These are phyloP conservation scores for Pherbina coryleti DNA, from an alignment of 2,888 invertebrate genomes.

Conservation along the genomic window DNA sequence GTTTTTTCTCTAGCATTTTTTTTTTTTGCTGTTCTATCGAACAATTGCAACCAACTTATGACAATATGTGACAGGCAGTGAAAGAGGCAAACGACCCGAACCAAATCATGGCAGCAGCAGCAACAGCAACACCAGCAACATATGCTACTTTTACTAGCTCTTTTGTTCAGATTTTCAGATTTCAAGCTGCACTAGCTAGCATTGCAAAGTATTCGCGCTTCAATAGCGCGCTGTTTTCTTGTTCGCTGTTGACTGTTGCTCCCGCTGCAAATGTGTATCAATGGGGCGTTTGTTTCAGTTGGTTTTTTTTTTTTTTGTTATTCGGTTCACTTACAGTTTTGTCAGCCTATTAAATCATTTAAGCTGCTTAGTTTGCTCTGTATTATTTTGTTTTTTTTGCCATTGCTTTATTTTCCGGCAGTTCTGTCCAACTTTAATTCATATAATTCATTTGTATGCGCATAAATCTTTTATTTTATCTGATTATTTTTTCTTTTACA, in stretches of 20 bases:
- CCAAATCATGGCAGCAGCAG: not conserved
- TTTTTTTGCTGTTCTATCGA: not conserved
- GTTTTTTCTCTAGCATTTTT: not conserved
- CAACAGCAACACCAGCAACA: not conserved
- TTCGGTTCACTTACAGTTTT: not conserved
- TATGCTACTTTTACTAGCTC: not conserved
- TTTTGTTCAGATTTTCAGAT: too few relatives aligned
- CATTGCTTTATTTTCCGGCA: not conserved
- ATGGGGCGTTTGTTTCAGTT: not conserved
- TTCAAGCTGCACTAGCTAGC: not conserved
- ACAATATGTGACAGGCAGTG: not conserved
- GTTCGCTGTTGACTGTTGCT: not conserved
- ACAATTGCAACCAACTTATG: not conserved
- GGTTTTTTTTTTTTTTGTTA: not conserved
- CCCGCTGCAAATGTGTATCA: not conserved
- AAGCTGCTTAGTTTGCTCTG: not conserved
- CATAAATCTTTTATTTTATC: not conserved
- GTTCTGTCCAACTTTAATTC: slow-evolving; percentile 4
- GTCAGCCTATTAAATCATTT: not conserved
- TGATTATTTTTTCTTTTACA: not conserved
- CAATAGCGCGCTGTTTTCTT: not conserved
- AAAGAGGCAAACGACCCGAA: not conserved
- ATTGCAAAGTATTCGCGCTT: not conserved
- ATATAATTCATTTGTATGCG: slow-evolving; percentile 4
- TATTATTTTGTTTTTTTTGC: not conserved